A percentile compares a stretch with the other conserved stretches of the same genome.
Evolutionary conservation across 1,140 invertebrate species (phyloP).

Genomic region (Brachionus asplanchnoidis): DNA sequence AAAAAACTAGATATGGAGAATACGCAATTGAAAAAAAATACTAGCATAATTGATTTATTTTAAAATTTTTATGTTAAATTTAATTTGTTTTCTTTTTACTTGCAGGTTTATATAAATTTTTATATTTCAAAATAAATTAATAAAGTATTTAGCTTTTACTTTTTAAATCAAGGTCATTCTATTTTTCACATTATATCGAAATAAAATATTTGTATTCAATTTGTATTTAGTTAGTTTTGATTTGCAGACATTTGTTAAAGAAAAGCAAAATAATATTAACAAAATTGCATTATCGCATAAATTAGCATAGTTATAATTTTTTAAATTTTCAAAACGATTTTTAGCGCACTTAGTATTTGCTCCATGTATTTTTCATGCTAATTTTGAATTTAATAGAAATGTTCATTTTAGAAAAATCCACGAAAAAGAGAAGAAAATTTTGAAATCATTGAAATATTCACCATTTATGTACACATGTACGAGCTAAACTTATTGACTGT

Average conservation of each 20-base stretch:
- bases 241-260: neutral
- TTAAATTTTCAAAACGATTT: neutral
- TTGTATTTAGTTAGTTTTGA: neutral
- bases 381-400: neutral
- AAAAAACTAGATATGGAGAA: no score
- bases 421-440: neutral
- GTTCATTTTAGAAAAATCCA: neutral
- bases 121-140: no score
- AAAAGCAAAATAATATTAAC: neutral
- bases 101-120: no score
- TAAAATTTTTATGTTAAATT: no score
- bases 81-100: no score
- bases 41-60: no score
- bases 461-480: neutral
- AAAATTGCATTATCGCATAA: neutral
- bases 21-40: no score
- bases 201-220: no score
- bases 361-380: neutral
- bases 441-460: neutral
- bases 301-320: neutral
- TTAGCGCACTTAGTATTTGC: conserved; percentile 11
- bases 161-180: no score
- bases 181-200: no score
- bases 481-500: neutral
- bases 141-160: no score